Evolutionary conservation across 2,113 vertebrate genomes (phyloP).

Genomic region (Chlorocebus sabaeus): DNA sequence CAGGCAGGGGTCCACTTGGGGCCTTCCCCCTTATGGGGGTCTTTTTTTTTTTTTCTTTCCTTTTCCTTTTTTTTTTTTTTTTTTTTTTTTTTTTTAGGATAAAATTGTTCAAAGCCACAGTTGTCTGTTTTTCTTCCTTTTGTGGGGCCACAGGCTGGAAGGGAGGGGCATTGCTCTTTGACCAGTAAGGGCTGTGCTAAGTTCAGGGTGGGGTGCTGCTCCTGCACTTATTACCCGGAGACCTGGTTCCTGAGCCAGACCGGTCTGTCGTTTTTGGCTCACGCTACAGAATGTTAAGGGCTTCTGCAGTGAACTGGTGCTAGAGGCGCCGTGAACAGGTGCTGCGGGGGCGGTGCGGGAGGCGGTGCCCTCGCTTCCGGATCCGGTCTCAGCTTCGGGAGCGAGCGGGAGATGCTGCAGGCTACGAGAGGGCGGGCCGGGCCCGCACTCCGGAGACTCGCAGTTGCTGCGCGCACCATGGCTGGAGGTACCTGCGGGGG

Average conservation of each 20-base stretch:
- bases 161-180: neutral
- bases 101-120: constrained; percentile 60
- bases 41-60: neutral
- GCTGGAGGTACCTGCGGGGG: constrained; percentile 1
- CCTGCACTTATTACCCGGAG: neutral
- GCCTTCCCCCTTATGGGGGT: neutral
- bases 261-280: neutral
- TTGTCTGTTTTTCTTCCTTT: neutral
- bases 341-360: neutral
- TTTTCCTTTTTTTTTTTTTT: neutral
- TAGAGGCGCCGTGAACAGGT: neutral
- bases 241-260: neutral
- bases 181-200: neutral
- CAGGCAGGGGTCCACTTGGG: constrained; percentile 36
- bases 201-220: neutral
- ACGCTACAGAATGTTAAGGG: accelerated
- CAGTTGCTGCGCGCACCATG: neutral
- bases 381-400: neutral
- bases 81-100: constrained; percentile 53
- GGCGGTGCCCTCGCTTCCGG: constrained; percentile 34
- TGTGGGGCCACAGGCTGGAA: neutral
- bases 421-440: accelerated
- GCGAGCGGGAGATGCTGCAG: neutral
- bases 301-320: accelerated
- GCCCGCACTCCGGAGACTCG: neutral